A percentile compares a stretch with the other conserved stretches of the same genome.
phyloP scores from a whole-genome alignment of 2,113 vertebrate genomes.

The Morone chrysops region DNA sequence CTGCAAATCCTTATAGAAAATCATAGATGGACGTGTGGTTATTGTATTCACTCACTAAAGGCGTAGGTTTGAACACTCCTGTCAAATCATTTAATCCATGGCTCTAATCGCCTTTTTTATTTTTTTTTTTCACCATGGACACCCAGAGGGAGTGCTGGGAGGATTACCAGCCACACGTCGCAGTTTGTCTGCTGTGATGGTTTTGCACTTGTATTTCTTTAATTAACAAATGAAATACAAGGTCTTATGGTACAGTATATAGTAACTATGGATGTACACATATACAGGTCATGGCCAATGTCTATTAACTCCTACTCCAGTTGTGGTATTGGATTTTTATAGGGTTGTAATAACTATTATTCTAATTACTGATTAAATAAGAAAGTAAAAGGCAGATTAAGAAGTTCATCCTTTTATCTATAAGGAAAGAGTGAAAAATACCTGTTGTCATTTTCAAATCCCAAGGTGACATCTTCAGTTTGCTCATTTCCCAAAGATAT shows the following conservation, averaged over 20 bases:
- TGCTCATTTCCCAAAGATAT: no score
- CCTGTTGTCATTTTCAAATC: no score
- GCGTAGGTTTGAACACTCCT: constrained; percentile 25
- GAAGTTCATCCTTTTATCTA: no score
- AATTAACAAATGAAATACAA: constrained; percentile 17
- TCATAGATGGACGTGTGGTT: constrained; percentile 15
- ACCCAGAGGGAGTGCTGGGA: constrained; percentile 27
- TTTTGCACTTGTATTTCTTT: constrained; percentile 20
- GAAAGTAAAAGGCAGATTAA: not conserved
- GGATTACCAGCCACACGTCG: constrained; percentile 39
- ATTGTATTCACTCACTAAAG: constrained; percentile 28
- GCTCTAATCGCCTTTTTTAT: constrained; percentile 49
- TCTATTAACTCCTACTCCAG: not conserved
- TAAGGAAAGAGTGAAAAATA: no score
- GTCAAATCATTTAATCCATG: constrained; percentile 52
- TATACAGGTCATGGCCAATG: not conserved
- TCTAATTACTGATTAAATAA: not conserved
- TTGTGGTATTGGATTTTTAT: not conserved
- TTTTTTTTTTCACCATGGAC: constrained; percentile 21
- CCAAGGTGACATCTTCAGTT: no score
- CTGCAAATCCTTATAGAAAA: not conserved
- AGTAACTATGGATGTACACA: not conserved
- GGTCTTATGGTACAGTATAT: not conserved
- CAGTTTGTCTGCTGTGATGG: constrained; percentile 17
- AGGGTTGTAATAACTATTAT: not conserved